Evolutionary conservation across 2,797 vertebrate species (phyloP), one percentile per base, ranked within the genome.

Genomic region (Scolopax bukidnonensis): DNA sequence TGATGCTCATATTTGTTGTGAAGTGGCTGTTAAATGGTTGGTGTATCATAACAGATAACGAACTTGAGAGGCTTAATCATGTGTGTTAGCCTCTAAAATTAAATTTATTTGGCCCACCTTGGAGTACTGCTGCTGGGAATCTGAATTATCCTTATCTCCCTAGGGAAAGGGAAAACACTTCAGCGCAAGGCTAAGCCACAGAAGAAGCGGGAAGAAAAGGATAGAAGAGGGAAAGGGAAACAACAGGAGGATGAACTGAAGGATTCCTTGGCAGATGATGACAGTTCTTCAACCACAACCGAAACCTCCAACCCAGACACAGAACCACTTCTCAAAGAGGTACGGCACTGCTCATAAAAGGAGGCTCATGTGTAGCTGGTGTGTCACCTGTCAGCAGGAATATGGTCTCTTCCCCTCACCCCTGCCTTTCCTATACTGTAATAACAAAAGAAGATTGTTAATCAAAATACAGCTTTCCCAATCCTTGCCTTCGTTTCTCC

Each of bases 271-370:
- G 99, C 98, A 43, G 99, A 99, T 28, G 99, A 99, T 18, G 99
- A 99, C 98, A 99, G 99, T 98, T 99, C 99, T 94, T 99, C 99
- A 95, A 99, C 99, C 17, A 99, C 99, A 82, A 99, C 99, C 38
- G 99, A 99, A 98, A 99, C 99, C 89, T 99, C 99, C 81, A 99
- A 99, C 94, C 99, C 99, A 19, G 99, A 99, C 53, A 98, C 99
- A 94, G 99, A 99, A 90, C 96, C 98, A 6, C 98, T 97, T 97
- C 97, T 99, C 87, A 99, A 99, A 98, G 99, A 99, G 99, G 99
- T 98, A 96, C 0, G 3, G 12, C 61, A 8, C 51, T 74, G 61
- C 40, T 63, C 9, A 2, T 24, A 3, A 61, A 64, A 59, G n/a
- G 30, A 84, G 48, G n/a, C 25, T 65, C 32, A 54, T 30, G 13